Percentiles rank a stretch among this genome's conserved stretches.
These are phyloP conservation scores for Heterodera schachtii DNA, from an alignment of 1,140 invertebrate genomes.

Conservation along the genomic window DNA sequence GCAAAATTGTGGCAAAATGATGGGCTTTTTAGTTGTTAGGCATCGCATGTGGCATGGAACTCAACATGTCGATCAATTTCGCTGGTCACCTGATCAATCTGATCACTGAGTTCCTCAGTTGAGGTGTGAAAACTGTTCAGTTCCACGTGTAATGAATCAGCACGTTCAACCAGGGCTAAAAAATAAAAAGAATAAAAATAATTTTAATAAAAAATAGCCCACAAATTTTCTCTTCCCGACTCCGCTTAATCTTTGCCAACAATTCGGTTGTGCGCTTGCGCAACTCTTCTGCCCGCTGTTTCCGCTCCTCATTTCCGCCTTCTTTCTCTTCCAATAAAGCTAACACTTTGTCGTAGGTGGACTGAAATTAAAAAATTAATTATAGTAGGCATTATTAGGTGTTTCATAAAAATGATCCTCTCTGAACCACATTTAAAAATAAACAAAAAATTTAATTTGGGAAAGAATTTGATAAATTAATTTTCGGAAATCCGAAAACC, in stretches of 20 bases:
- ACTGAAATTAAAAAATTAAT: slow-evolving; percentile 37
- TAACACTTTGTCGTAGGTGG: slow-evolving; percentile 49
- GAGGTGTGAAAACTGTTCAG: slow-evolving; percentile 31
- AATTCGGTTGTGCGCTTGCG: slow-evolving; percentile 50
- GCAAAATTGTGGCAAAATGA: not conserved
- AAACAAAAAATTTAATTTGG: too few relatives aligned
- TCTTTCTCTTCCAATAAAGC: slow-evolving; percentile 50
- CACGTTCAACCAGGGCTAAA: slow-evolving; percentile 50
- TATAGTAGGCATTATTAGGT: not conserved
- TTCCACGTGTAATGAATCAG: slow-evolving; percentile 53
- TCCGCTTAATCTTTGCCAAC: slow-evolving; percentile 48
- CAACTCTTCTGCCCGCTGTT: slow-evolving; percentile 45
- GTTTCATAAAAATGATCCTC: not conserved
- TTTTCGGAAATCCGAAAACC: too few relatives aligned
- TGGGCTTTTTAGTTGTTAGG: slow-evolving; percentile 16
- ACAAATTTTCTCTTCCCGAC: slow-evolving; percentile 49
- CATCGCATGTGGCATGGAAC: slow-evolving; percentile 45
- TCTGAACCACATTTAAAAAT: too few relatives aligned
- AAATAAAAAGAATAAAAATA: slow-evolving; percentile 19
- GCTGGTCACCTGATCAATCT: slow-evolving; percentile 46
- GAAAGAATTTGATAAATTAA: too few relatives aligned
- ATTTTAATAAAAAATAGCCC: slow-evolving; percentile 14
- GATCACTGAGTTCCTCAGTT: slow-evolving; percentile 37
- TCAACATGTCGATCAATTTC: slow-evolving; percentile 52
- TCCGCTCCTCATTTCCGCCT: slow-evolving; percentile 57